Base-by-base conservation (phyloP, 1,140 invertebrate species). In the Phenacoccus solenopsis region DNA sequence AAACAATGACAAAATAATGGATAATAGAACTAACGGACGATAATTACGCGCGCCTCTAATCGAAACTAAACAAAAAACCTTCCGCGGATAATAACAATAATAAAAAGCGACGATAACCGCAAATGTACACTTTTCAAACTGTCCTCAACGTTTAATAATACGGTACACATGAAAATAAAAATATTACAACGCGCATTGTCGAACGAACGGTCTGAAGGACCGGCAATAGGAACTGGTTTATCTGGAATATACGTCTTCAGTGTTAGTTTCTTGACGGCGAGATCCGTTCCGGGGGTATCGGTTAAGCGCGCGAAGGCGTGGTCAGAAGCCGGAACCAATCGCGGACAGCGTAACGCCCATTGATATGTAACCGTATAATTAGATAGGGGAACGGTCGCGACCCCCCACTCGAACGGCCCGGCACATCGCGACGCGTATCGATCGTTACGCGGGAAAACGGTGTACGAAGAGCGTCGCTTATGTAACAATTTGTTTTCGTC, bases 1-100 rank as follows among this genome's bases (percentile, higher is more conserved):
- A 64, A 64, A 64, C 59, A 64, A 64, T 64, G 59, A 64, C 59
- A 64, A 64, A 64, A 64, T 64, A 64, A 64, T 64, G 25, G 59
- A 64, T 64, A 64, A 64, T 64, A 64, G 25, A 64, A 64, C 12
- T 64, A 64, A 64, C 59, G 59, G 59, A 64, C 59, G 59, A 64
- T 64, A 64, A 64, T 64, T 64, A 64, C 25, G 25, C 59, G 59
- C 59, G 59, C 1, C 20, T 25, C 7, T 64, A 16, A 64, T 27
- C 21, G 59, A 25, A 64, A 27, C 59, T 25, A 64, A 64, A 64
- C 21, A 64, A 64, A 64, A n/a, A 64, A 64, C 21, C 59, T 64
- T 64, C 25, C 25, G 22, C 59, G 59, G 38, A 5, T 64, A 64
- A 64, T 64, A 64, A 64, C 59, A 64, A 64, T 64, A 64, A 64